Percentiles rank a stretch among this genome's conserved stretches.
phyloP scores from a whole-genome alignment of 2,888 invertebrate species.

The Diadegma fenestrale region DNA sequence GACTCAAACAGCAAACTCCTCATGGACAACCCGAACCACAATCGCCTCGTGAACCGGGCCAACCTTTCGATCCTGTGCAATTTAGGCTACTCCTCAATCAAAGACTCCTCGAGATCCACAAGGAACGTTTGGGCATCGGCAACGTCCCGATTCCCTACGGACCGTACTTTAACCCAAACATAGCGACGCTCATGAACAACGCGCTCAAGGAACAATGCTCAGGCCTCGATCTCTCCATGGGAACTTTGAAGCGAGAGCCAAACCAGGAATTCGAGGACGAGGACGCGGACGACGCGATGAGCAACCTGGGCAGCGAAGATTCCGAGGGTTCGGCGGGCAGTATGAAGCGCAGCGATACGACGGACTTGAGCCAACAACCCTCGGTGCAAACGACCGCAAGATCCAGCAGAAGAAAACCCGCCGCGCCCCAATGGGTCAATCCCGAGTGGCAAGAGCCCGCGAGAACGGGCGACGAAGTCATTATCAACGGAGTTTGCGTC shows the following conservation, averaged over 20 bases:
- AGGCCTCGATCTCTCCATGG: conserved; percentile 95
- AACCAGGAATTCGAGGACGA: conserved; percentile 93
- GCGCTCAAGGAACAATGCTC: conserved; percentile 92
- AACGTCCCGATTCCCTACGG: conserved; percentile 92
- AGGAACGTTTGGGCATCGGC: conserved; percentile 92
- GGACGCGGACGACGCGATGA: conserved; percentile 89
- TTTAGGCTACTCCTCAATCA: conserved; percentile 95
- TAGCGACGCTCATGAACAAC: conserved; percentile 91
- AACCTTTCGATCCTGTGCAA: conserved; percentile 96
- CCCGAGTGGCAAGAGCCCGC: conserved; percentile 93
- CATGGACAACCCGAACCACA: conserved; percentile 91
- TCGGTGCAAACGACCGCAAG: conserved; percentile 84
- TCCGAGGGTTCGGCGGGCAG: conserved; percentile 85
- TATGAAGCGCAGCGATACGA: conserved; percentile 83
- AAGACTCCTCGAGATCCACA: conserved; percentile 94
- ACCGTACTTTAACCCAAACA: conserved; percentile 92
- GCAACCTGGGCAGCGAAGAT: conserved; percentile 91
- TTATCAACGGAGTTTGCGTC: conserved; percentile 97
- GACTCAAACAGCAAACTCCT: conserved; percentile 96
- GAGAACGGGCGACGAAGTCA: conserved; percentile 90
- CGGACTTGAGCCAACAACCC: conserved; percentile 73
- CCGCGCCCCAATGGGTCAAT: conserved; percentile 99
- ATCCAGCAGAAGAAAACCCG: conserved; percentile 94
- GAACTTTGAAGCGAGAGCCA: conserved; percentile 91
- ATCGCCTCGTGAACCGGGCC: conserved; percentile 91